Evolutionary conservation across 2,797 vertebrate genomes (phyloP), one percentile per base, ranked within the genome.

Genomic region (Chloroceryle inda): DNA sequence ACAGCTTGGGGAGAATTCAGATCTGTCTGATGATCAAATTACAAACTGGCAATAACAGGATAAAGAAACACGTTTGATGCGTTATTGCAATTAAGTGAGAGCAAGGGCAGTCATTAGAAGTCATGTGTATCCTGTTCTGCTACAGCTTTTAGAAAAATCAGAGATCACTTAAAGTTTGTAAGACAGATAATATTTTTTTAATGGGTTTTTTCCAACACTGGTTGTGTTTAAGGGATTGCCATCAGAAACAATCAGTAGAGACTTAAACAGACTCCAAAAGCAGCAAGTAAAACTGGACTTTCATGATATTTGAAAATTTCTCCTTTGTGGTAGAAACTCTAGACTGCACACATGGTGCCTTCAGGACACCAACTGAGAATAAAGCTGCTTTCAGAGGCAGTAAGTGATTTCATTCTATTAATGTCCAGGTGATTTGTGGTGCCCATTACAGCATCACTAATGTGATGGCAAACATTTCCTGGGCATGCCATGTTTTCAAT

Each of bases 351-450:
- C 73, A 92, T 80, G 83, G 93, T 88, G 86, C 95, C 96, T 97
- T 96, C 92, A 97, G 97, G 97, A 97, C 95, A 97, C 95, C 94
- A 93, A 85, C 95, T 91, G 96, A 97, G 97, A 97, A 97, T 97
- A 98, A 97, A 98, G 96, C 97, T 94, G 94, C 96, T 97, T 96
- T 97, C 97, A 97, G 96, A 95, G 96, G 95, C 94, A 95, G 96
- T 96, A 92, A 97, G 97, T 97, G 96, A 98, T 97, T 98, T 97
- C 96, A 92, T 97, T 97, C 97, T 96, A 96, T 96, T 97, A 98
- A 97, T 44, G 96, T 97, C 96, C 97, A 97, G 96, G 97, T 98
- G 98, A 98, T 97, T 97, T 96, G 97, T 98, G 97, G 94, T 97
- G 97, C 95, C 97, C 93, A 97, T 98, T 97, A 97, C 96, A 96